Percentiles rank a stretch among this genome's conserved stretches.
These are phyloP conservation scores for Cantharis lateralis DNA, from an alignment of 2,888 invertebrate species.

Conservation along the genomic window DNA sequence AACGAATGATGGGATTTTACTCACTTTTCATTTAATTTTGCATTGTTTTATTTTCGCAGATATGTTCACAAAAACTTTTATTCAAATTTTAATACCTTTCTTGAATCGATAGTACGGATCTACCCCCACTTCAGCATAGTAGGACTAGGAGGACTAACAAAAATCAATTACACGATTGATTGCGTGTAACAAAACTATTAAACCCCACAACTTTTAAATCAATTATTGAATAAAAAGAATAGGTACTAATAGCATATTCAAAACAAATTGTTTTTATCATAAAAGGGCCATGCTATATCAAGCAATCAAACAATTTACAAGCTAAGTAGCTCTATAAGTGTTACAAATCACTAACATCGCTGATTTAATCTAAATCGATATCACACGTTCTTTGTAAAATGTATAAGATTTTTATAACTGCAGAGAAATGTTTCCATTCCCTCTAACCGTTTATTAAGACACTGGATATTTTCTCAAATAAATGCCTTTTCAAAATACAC, in stretches of 20 bases:
- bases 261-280: neutral
- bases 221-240: neutral
- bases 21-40: slow-evolving; percentile 2
- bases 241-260: neutral
- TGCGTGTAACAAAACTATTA: neutral
- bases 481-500: neutral
- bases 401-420: neutral
- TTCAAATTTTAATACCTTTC: neutral
- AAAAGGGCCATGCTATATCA: neutral
- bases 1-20: slow-evolving; percentile 2
- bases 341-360: neutral
- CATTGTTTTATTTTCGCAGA: neutral
- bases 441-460: neutral
- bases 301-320: neutral
- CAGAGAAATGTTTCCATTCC: neutral
- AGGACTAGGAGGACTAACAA: neutral
- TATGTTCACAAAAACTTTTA: neutral
- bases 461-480: neutral
- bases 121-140: neutral
- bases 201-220: neutral
- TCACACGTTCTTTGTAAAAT: neutral
- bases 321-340: neutral
- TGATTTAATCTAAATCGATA: neutral
- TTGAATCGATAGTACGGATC: neutral
- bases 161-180: neutral